These are phyloP conservation scores for Dryas iulia DNA, from an alignment of 1,140 invertebrate species.

Conservation along the genomic window DNA sequence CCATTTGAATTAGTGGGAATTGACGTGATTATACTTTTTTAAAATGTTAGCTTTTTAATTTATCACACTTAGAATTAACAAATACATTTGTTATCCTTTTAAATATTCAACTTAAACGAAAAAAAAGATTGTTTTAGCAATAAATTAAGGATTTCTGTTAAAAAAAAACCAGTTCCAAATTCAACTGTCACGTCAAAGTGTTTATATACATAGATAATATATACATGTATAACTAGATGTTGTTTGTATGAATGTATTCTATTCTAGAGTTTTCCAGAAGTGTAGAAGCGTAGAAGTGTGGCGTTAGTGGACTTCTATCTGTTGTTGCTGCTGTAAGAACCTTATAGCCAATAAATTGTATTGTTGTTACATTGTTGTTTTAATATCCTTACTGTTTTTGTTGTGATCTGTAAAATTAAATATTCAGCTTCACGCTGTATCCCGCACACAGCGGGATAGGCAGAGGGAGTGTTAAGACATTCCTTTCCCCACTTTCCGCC, in stretches of 20 bases:
- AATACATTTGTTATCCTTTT: too few relatives aligned
- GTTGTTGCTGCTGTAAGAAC: conserved; percentile 68
- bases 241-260: conserved; percentile 30
- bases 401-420: too few relatives aligned
- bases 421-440: too few relatives aligned
- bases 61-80: too few relatives aligned
- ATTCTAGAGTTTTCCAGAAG: conserved; percentile 8
- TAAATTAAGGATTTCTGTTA: too few relatives aligned
- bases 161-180: background rate
- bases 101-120: too few relatives aligned
- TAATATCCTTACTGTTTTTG: conserved; percentile 33
- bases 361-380: conserved; percentile 63
- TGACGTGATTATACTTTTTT: background rate
- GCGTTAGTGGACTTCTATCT: background rate
- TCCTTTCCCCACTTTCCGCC: too few relatives aligned
- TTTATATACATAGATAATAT: background rate
- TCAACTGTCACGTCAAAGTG: background rate
- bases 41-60: too few relatives aligned
- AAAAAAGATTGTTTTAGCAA: too few relatives aligned
- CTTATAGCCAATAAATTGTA: conserved; percentile 77
- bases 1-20: conserved; percentile 18
- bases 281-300: background rate
- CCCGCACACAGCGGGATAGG: too few relatives aligned
- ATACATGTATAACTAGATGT: background rate
- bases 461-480: too few relatives aligned